Conservation (phyloP, 2,797 vertebrate genomes). For the Leptoclinus maculatus region DNA sequence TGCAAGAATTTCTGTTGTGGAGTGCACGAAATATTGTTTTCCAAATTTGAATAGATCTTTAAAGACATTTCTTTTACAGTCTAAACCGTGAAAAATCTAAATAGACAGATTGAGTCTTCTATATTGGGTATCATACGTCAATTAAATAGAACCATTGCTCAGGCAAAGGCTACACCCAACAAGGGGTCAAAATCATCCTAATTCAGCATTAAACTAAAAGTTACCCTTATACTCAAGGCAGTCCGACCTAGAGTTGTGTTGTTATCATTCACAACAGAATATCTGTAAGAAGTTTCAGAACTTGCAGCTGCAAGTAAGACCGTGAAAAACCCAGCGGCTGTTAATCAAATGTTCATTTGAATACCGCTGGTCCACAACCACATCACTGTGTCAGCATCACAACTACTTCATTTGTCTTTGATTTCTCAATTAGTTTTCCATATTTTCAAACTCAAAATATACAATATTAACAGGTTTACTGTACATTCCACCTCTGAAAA, state of each 20-base stretch:
- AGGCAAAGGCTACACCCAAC: constrained; percentile 51
- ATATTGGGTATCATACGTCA: constrained; percentile 27
- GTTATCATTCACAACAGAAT: constrained; percentile 44
- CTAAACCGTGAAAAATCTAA: constrained; percentile 28
- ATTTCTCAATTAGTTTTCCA: constrained; percentile 72
- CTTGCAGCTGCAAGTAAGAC: constrained; percentile 54
- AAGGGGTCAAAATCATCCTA: constrained; percentile 71
- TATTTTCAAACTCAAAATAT: constrained; percentile 83
- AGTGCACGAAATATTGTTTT: constrained; percentile 20
- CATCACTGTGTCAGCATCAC: constrained; percentile 59
- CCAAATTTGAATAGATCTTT: constrained; percentile 10
- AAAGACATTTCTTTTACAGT: constrained; percentile 19
- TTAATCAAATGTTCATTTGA: constrained; percentile 17
- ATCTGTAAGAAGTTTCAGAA: constrained; percentile 42
- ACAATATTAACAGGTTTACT: constrained; percentile 86
- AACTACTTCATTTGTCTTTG: constrained; percentile 65
- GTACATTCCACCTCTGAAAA: constrained; percentile 80
- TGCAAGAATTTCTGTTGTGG: constrained; percentile 40
- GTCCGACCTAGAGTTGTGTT: constrained; percentile 51
- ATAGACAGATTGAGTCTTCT: constrained; percentile 28
- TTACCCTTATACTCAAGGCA: constrained; percentile 46
- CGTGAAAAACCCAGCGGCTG: constrained; percentile 52
- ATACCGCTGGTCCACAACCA: constrained; percentile 43
- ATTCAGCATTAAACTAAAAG: constrained; percentile 48
- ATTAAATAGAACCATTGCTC: constrained; percentile 55